Evolutionary conservation across 2,888 invertebrate species (phyloP), one percentile per base, ranked within the genome.

Genomic region (Xylocampa areola): DNA sequence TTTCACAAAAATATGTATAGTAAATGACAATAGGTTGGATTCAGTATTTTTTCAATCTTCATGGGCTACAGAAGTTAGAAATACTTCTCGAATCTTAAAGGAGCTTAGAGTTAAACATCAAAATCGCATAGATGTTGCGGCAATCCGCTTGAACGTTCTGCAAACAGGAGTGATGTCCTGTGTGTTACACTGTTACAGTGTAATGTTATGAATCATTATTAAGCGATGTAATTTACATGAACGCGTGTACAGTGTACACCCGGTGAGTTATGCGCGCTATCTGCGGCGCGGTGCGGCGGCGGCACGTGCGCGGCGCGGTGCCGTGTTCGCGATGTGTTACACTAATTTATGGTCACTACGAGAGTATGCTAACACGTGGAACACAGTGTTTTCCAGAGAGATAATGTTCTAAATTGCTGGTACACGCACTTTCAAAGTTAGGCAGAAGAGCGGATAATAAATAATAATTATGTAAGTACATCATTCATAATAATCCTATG

Each of bases 201-300:
- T 45, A 13, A 41, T 13, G 55, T 57, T 36, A 52, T 70, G 63
- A 74, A 62, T 68, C 70, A 67, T 63, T 66, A 60, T 41, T 13
- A 54, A 49, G 33, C 33, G 58, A 23, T 23, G 53, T 41, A 65
- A 82, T 86, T 85, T 76, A 81, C 85, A 84, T 82, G 75, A 76
- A 77, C 68, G 68, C 74, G 67, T 79, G 80, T 84, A 82, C n/a
- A n/a, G n/a, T n/a, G n/a, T n/a, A n/a, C n/a, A n/a, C n/a, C 66
- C 43, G 51, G 67, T 80, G 80, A 85, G 68, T 79, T 79, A 87
- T 73, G 67, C 55, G 40, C 50, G 29, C 33, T 60, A 58, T 54
- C 57, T 35, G 43, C 41, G 19, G 55, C 17, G 14, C 11, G 32
- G 4, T 3, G 8, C 25, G 35, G 33, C 14, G 14, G 14, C 16